Conservation (phyloP, 1,140 invertebrate genomes). For the Apolygus lucorum region DNA sequence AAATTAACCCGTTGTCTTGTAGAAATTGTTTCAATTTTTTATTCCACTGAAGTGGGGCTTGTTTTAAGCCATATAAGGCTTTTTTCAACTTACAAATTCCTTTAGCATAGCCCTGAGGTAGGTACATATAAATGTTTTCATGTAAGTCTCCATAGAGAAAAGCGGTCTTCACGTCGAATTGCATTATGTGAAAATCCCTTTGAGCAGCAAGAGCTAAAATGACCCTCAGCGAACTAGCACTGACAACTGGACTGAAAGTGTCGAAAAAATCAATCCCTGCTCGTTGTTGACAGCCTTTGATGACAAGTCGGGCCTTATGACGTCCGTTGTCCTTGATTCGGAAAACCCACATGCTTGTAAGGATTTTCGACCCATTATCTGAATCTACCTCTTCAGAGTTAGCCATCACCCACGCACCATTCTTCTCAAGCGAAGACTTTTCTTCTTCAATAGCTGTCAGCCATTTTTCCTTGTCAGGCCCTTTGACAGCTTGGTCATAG, state of each 20-base stretch:
- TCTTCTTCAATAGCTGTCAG: constrained; percentile 32
- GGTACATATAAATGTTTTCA: constrained; percentile 12
- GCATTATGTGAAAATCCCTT: constrained; percentile 36
- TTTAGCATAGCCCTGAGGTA: constrained; percentile 30
- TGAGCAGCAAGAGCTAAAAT: constrained; percentile 39
- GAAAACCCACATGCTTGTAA: constrained; percentile 30
- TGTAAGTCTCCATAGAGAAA: constrained; percentile 14
- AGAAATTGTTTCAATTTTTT: constrained; percentile 19
- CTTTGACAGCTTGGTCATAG: constrained; percentile 32
- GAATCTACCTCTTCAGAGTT: neutral
- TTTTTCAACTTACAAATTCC: constrained; percentile 38
- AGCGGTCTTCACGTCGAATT: constrained; percentile 40
- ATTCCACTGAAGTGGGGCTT: constrained; percentile 37
- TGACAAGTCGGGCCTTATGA: constrained; percentile 40
- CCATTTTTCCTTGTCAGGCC: constrained; percentile 32
- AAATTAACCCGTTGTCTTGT: constrained; percentile 11
- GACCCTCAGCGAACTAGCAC: constrained; percentile 39
- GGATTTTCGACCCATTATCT: constrained; percentile 21
- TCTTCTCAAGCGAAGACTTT: constrained; percentile 32
- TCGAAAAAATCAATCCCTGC: constrained; percentile 37
- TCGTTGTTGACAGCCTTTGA: constrained; percentile 38
- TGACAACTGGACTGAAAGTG: constrained; percentile 38
- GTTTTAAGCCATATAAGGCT: constrained; percentile 41
- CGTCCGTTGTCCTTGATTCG: constrained; percentile 22
- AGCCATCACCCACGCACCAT: constrained; percentile 31